Conservation (phyloP, 2,888 invertebrate species). For the Smittia sp. region DNA sequence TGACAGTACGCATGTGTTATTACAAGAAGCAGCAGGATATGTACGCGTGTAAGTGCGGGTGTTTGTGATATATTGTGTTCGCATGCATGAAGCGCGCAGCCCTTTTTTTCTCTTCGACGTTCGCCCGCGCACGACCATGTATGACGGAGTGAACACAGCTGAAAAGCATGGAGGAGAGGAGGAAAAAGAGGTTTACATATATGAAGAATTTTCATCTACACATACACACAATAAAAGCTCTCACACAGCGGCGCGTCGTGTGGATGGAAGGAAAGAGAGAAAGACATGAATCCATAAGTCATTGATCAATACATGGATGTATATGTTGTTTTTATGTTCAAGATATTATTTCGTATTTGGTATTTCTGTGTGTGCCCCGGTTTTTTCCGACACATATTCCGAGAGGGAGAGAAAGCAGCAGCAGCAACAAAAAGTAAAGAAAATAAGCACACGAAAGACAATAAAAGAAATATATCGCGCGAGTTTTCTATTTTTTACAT, state of each 20-base stretch:
- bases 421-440: slow-evolving; percentile 9
- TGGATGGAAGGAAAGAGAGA: background rate
- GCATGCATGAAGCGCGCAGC: slow-evolving; percentile 14
- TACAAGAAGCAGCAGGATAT: slow-evolving; percentile 6
- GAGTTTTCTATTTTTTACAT: background rate
- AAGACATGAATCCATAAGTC: slow-evolving; percentile 15
- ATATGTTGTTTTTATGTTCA: slow-evolving; percentile 10
- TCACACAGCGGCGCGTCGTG: background rate
- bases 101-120: background rate
- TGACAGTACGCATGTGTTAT: slow-evolving; percentile 25
- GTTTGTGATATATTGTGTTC: slow-evolving; percentile 18
- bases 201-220: background rate
- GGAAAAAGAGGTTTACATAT: background rate
- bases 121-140: slow-evolving; percentile 11
- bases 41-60: background rate
- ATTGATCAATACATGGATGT: slow-evolving; percentile 24
- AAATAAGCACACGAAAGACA: background rate
- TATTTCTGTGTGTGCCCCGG: slow-evolving; percentile 13
- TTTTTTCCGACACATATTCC: slow-evolving; percentile 3
- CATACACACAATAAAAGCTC: slow-evolving; percentile 14
- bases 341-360: slow-evolving; percentile 14
- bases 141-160: slow-evolving; percentile 5
- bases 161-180: background rate
- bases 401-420: slow-evolving; percentile 3
- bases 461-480: slow-evolving; percentile 23